These are phyloP conservation scores for Raja brachyura DNA, from an alignment of 2,113 vertebrate species.

Conservation along the genomic window DNA sequence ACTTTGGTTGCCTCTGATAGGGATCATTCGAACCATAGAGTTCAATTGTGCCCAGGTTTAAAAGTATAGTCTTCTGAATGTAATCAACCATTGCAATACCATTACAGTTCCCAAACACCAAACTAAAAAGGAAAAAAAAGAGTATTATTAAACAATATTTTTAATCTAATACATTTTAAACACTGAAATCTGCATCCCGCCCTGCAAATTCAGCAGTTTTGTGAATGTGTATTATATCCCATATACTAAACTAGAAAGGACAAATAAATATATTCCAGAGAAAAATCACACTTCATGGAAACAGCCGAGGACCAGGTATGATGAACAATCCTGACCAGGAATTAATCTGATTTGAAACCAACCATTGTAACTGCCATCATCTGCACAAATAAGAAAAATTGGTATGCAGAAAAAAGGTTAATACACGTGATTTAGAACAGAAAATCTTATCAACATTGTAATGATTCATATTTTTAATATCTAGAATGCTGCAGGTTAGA, in stretches of 20 bases:
- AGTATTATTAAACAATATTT: background rate
- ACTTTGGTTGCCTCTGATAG: slow-evolving; percentile 89
- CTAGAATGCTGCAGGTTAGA: background rate
- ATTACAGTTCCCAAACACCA: slow-evolving; percentile 95
- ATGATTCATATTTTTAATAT: background rate
- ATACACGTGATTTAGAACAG: background rate
- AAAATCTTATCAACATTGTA: background rate
- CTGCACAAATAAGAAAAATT: background rate
- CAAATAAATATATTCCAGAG: background rate
- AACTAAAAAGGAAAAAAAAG: slow-evolving; percentile 55
- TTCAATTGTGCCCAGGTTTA: slow-evolving; percentile 85
- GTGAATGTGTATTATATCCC: background rate
- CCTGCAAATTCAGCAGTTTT: background rate
- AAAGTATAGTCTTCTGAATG: slow-evolving; percentile 87
- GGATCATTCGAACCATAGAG: slow-evolving; percentile 90
- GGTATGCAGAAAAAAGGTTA: background rate
- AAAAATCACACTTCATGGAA: no score
- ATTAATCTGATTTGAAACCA: background rate
- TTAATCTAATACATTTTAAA: background rate
- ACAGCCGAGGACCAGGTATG: background rate
- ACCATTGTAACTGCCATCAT: background rate
- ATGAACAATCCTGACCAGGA: background rate
- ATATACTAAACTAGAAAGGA: background rate
- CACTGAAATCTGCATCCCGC: background rate
- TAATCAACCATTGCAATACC: slow-evolving; percentile 96